A percentile compares a stretch with the other conserved stretches of the same genome.
Conservation (phyloP, 2,113 vertebrate genomes). For the Festucalex cinctus region DNA sequence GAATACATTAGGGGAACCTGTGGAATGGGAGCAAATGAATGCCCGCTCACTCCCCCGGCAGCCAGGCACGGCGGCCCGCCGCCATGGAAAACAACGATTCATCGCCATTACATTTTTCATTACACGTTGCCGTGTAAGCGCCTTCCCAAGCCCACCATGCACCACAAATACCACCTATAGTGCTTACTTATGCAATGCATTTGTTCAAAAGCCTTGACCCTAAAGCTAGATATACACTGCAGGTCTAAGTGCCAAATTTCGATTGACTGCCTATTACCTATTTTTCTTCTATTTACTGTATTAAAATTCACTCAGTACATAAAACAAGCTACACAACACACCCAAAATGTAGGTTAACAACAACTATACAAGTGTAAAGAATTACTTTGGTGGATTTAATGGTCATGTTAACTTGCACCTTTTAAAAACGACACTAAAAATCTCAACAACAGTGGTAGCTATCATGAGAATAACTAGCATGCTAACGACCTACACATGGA, state of each 20-base stretch:
- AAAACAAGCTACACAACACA: background rate
- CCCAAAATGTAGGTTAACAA: too few species aligned
- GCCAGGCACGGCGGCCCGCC: conserved; percentile 21
- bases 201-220: conserved; percentile 31
- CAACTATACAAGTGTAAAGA: too few species aligned
- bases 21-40: conserved; percentile 60
- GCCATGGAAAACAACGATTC: conserved; percentile 45
- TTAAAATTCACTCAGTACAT: background rate
- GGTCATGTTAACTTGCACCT: too few species aligned
- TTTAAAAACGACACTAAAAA: too few species aligned
- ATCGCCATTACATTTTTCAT: conserved; percentile 60
- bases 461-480: too few species aligned
- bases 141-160: conserved; percentile 21
- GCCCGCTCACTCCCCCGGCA: conserved; percentile 50
- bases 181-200: conserved; percentile 14
- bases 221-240: background rate
- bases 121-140: conserved; percentile 37
- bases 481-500: too few species aligned
- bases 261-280: background rate
- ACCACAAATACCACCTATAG: conserved; percentile 15
- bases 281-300: background rate
- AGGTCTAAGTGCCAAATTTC: background rate
- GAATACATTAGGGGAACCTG: conserved; percentile 61
- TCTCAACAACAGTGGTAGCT: too few species aligned
- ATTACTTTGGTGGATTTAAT: too few species aligned